A percentile compares a stretch with the other conserved stretches of the same genome.
phyloP scores from a whole-genome alignment of 2,888 invertebrate species.

The Drosophila crucigera region DNA sequence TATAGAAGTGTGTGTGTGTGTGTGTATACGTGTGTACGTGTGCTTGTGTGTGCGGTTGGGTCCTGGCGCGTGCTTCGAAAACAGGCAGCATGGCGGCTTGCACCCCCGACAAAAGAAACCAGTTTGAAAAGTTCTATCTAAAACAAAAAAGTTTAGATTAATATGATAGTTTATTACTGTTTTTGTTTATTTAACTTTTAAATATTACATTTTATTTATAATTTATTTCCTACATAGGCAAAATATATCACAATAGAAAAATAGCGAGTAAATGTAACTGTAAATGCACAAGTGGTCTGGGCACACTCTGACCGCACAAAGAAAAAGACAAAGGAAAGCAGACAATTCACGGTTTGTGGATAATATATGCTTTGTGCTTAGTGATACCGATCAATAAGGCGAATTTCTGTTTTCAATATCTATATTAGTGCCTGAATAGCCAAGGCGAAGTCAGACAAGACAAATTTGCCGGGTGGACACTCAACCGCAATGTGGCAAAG shows the following conservation, averaged over 20 bases:
- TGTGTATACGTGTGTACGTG: conserved; percentile 34
- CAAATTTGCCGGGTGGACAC: conserved; percentile 60
- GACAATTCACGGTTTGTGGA: not conserved
- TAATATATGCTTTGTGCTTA: not conserved
- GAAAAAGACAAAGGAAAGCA: not conserved
- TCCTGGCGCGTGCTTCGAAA: conserved; percentile 78
- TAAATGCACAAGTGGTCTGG: not conserved
- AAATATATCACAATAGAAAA: not conserved
- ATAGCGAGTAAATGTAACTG: not conserved
- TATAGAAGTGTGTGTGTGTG: conserved; percentile 30
- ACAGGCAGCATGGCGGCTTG: conserved; percentile 64
- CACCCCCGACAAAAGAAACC: conserved; percentile 48
- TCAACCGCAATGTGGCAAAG: conserved; percentile 74
- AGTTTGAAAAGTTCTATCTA: conserved; percentile 8
- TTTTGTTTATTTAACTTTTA: not conserved
- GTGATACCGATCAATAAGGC: not conserved
- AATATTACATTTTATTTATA: not conserved
- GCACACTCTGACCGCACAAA: not conserved
- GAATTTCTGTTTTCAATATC: not conserved
- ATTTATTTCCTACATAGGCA: not conserved
- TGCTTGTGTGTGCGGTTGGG: conserved; percentile 54
- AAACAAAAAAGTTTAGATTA: not conserved
- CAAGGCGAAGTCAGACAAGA: conserved; percentile 26
- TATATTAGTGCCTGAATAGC: not conserved
- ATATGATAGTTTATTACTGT: not conserved